phyloP scores from a whole-genome alignment of 1,140 invertebrate genomes.

The Cyclina sinensis region DNA sequence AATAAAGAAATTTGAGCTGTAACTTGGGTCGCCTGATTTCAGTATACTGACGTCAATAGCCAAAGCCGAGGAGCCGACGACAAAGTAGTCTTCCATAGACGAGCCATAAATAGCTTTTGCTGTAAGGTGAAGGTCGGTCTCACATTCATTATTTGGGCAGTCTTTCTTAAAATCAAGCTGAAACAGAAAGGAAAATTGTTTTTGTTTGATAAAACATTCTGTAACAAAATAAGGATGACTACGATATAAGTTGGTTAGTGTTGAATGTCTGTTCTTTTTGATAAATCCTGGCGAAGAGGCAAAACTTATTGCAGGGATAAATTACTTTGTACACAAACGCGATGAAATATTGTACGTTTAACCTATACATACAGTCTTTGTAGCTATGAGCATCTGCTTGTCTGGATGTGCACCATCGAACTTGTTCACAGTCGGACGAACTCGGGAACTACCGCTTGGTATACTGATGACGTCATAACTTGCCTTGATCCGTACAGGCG shows the following conservation, averaged over 20 bases:
- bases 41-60: conserved; percentile 23
- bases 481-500: conserved; percentile 49
- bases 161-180: conserved; percentile 62
- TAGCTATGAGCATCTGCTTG: conserved; percentile 25
- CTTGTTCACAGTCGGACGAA: conserved; percentile 7
- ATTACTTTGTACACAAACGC: too few relatives aligned
- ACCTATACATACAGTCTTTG: conserved; percentile 9
- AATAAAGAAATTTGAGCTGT: conserved; percentile 54
- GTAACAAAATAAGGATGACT: too few relatives aligned
- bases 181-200: neutral
- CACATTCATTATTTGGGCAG: conserved; percentile 60
- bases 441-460: neutral
- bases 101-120: neutral
- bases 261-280: too few relatives aligned
- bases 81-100: neutral
- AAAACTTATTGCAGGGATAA: too few relatives aligned
- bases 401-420: conserved; percentile 39
- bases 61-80: neutral
- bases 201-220: too few relatives aligned
- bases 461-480: conserved; percentile 18
- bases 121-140: conserved; percentile 32
- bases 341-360: too few relatives aligned
- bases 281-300: too few relatives aligned
- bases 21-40: conserved; percentile 54
- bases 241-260: too few relatives aligned